Evolutionary conservation across 2,888 invertebrate genomes (phyloP).

Genomic region (Perdita meconis): DNA sequence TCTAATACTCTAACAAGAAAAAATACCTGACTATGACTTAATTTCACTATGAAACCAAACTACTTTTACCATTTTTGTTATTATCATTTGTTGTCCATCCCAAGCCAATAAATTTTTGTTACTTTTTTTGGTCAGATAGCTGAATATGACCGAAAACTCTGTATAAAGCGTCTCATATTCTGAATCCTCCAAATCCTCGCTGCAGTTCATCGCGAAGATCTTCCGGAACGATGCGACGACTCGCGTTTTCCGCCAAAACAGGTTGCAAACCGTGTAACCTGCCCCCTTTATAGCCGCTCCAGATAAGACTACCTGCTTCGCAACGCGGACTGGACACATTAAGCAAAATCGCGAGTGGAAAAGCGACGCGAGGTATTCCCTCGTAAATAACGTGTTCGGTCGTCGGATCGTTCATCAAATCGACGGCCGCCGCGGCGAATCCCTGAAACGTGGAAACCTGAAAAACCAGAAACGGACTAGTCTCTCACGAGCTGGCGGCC

Average conservation of each 20-base stretch:
- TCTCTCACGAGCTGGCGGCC: not conserved
- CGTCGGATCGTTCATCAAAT: constrained; percentile 37
- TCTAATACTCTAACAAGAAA: too few relatives aligned
- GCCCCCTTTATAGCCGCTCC: not conserved
- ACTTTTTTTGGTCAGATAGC: too few relatives aligned
- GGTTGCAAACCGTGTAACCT: constrained; percentile 15
- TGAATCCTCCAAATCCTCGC: too few relatives aligned
- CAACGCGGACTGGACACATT: not conserved
- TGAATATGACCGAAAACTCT: too few relatives aligned
- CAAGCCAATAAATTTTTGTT: too few relatives aligned
- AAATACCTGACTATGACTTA: too few relatives aligned
- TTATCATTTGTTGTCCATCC: too few relatives aligned
- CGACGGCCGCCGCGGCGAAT: constrained; percentile 21
- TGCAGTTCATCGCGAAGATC: not conserved
- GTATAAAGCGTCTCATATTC: too few relatives aligned
- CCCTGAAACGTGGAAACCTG: constrained; percentile 41
- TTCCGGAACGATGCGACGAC: not conserved
- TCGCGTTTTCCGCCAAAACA: constrained; percentile 6
- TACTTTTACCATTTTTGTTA: too few relatives aligned
- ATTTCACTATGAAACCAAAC: too few relatives aligned
- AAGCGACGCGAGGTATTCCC: constrained; percentile 1
- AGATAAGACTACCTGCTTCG: constrained; percentile 19
- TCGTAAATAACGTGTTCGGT: constrained; percentile 24
- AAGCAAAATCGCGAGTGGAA: constrained; percentile 4
- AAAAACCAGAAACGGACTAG: constrained; percentile 39